A percentile compares a stretch with the other conserved stretches of the same genome.
Evolutionary conservation across 2,888 invertebrate species (phyloP).

Genomic region (Himalopsyche tibetana): DNA sequence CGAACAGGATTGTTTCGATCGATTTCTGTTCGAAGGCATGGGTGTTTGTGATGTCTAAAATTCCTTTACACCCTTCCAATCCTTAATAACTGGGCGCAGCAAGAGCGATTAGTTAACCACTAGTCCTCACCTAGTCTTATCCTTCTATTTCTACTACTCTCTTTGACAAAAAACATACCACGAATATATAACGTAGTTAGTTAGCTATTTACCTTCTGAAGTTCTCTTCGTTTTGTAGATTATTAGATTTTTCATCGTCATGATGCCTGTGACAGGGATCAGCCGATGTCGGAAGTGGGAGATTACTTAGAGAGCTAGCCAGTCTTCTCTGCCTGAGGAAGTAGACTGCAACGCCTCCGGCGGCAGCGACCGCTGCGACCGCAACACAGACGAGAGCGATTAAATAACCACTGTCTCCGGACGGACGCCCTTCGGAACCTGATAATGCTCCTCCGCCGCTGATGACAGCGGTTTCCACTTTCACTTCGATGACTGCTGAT

Average conservation of each 20-base stretch:
- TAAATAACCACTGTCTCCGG: constrained; percentile 70
- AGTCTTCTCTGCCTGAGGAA: constrained; percentile 78
- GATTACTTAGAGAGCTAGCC: constrained; percentile 75
- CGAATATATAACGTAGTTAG: neutral
- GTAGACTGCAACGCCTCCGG: constrained; percentile 74
- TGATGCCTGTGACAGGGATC: constrained; percentile 78
- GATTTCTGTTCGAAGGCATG: too few relatives aligned
- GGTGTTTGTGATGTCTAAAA: too few relatives aligned
- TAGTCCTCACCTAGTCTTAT: too few relatives aligned
- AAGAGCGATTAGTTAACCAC: too few relatives aligned
- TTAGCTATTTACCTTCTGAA: constrained; percentile 77
- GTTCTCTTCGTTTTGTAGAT: constrained; percentile 93
- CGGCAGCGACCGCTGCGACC: constrained; percentile 71
- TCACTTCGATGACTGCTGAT: constrained; percentile 85
- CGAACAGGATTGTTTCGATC: too few relatives aligned
- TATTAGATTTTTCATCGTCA: constrained; percentile 93
- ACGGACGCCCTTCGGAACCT: constrained; percentile 52
- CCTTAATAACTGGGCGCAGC: too few relatives aligned
- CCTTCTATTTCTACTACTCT: too few relatives aligned
- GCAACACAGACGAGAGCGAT: constrained; percentile 73
- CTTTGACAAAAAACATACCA: neutral
- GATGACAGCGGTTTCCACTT: constrained; percentile 84
- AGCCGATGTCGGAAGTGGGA: constrained; percentile 77
- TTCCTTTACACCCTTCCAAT: too few relatives aligned
- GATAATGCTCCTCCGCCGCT: constrained; percentile 73